A percentile compares a stretch with the other conserved stretches of the same genome.
Evolutionary conservation across 2,113 vertebrate genomes (phyloP).

Genomic region (Dasyurus viverrinus): DNA sequence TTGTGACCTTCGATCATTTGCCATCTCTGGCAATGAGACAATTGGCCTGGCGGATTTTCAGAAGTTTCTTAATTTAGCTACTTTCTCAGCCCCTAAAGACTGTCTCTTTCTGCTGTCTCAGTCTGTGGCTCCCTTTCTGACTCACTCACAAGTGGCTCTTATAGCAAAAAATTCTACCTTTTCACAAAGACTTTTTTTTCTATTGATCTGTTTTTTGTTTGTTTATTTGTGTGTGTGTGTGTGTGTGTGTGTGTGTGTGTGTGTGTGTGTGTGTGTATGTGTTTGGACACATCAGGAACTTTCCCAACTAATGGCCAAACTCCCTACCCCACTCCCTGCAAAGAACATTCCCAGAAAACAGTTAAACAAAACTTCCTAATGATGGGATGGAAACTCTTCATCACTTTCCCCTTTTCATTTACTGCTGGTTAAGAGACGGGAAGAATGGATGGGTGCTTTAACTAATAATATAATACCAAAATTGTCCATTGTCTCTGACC

Average conservation of each 20-base stretch:
- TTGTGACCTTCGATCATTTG: background rate
- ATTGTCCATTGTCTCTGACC: background rate
- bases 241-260: background rate
- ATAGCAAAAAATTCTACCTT: background rate
- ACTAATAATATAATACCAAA: background rate
- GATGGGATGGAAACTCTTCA: background rate
- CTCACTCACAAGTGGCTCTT: background rate
- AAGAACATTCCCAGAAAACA: background rate
- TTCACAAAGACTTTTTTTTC: background rate
- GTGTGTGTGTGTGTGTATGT: background rate
- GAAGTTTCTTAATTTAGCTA: background rate
- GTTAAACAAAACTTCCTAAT: background rate
- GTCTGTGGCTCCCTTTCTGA: too few species aligned
- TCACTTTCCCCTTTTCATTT: background rate
- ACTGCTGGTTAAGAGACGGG: background rate
- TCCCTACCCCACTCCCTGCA: background rate
- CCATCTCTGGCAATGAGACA: background rate
- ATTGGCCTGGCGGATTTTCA: background rate
- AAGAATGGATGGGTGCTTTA: background rate
- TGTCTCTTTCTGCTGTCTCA: too few species aligned
- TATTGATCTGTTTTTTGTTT: background rate
- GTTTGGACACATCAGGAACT: background rate
- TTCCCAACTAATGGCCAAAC: background rate
- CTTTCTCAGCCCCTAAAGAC: background rate
- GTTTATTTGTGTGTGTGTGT: too few species aligned